Conservation (phyloP, 2,888 invertebrate species). For the Marasmarcha lunaedactyla region DNA sequence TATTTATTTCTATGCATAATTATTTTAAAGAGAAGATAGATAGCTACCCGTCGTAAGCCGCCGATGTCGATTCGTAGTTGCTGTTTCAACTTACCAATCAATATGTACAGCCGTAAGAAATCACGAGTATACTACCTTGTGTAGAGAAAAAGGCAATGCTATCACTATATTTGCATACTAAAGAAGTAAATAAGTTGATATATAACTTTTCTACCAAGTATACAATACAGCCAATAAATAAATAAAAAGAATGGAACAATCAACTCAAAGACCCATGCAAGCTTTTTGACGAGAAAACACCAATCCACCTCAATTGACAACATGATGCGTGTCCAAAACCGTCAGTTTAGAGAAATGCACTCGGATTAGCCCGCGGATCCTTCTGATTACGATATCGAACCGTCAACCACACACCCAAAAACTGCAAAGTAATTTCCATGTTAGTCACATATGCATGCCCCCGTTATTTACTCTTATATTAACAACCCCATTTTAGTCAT, state of each 20-base stretch:
- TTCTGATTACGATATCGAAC: conserved; percentile 98
- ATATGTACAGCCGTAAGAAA: too few species aligned
- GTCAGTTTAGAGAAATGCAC: conserved; percentile 92
- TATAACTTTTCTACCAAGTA: too few species aligned
- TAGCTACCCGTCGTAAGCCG: too few species aligned
- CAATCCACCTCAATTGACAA: conserved; percentile 54
- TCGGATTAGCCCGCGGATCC: conserved; percentile 96
- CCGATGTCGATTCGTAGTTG: too few species aligned
- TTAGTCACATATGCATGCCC: conserved; percentile 36
- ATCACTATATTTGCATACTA: too few species aligned
- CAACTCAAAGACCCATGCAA: not conserved
- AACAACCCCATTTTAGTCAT: not conserved
- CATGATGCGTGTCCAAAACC: conserved; percentile 35
- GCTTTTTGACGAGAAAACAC: conserved; percentile 23
- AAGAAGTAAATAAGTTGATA: too few species aligned
- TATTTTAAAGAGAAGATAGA: too few species aligned
- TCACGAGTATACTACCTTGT: too few species aligned
- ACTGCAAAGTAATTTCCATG: conserved; percentile 75
- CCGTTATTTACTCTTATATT: not conserved
- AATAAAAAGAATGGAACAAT: not conserved
- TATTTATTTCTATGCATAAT: too few species aligned
- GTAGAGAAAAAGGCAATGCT: too few species aligned
- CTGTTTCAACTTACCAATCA: too few species aligned
- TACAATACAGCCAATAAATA: too few species aligned
- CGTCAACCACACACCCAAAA: conserved; percentile 96